Evolutionary conservation across 2,113 vertebrate genomes (phyloP).

Genomic region (Pseudorectes ferrugineus): DNA sequence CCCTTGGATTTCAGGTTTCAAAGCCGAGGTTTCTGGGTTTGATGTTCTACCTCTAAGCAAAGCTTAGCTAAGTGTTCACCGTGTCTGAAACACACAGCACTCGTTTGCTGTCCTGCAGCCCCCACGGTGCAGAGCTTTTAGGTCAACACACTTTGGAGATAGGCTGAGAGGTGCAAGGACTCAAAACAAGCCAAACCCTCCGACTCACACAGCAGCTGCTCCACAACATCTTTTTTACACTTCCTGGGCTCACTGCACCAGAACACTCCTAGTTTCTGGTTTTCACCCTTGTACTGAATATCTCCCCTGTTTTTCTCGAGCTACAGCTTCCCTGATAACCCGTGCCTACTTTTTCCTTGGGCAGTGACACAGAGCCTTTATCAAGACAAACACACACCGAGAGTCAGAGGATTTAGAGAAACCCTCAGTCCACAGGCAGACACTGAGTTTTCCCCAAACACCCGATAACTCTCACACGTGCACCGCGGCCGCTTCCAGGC

Average conservation of each 20-base stretch:
- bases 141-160: not conserved
- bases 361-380: not conserved
- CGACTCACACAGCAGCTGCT: not conserved
- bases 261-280: not conserved
- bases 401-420: not conserved
- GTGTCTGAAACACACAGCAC: not conserved
- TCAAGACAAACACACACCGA: accelerated
- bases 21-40: not conserved
- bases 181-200: not conserved
- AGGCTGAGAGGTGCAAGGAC: not conserved
- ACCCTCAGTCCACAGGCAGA: not conserved
- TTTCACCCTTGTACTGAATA: not conserved
- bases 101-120: not conserved
- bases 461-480: not conserved
- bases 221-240: not conserved
- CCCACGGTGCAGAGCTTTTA: not conserved
- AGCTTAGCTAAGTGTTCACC: not conserved
- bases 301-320: not conserved
- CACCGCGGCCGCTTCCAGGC: not conserved
- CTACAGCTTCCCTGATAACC: not conserved
- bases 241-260: not conserved
- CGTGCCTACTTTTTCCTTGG: not conserved
- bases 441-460: not conserved
- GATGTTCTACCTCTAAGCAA: not conserved
- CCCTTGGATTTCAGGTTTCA: not conserved